Conservation (phyloP, 2,113 vertebrate genomes). For the Tor tambroides region DNA sequence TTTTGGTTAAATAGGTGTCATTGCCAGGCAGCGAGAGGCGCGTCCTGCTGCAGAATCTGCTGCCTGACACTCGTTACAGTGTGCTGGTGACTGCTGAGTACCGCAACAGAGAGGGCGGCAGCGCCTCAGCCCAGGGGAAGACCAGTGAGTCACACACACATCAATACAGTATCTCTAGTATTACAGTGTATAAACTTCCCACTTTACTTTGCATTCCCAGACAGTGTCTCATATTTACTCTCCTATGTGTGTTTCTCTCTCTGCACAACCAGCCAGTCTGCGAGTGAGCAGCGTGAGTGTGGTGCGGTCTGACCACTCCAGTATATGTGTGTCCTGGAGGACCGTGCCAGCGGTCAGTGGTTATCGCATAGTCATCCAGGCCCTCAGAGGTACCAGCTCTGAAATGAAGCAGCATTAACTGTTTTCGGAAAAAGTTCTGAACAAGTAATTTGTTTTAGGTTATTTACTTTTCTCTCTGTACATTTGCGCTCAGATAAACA, state of each 20-base stretch:
- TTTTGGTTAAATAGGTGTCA: slow-evolving; percentile 73
- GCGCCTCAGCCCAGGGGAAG: slow-evolving; percentile 72
- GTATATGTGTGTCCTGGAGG: slow-evolving; percentile 79
- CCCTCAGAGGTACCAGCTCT: slow-evolving; percentile 61
- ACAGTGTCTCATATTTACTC: neutral
- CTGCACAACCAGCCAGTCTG: slow-evolving; percentile 70
- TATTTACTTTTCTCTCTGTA: neutral
- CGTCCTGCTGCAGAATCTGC: slow-evolving; percentile 75
- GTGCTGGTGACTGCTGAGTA: slow-evolving; percentile 84
- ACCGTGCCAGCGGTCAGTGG: slow-evolving; percentile 68
- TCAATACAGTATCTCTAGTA: neutral
- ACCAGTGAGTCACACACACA: slow-evolving; percentile 75
- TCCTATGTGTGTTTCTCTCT: slow-evolving; percentile 27
- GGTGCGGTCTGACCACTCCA: slow-evolving; percentile 75
- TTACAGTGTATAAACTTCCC: neutral
- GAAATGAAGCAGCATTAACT: neutral
- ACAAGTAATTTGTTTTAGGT: neutral
- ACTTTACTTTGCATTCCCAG: neutral
- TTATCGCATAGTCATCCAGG: slow-evolving; percentile 76
- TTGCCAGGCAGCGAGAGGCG: slow-evolving; percentile 77
- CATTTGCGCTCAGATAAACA: slow-evolving; percentile 67
- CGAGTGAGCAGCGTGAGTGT: slow-evolving; percentile 78
- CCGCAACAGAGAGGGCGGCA: slow-evolving; percentile 80
- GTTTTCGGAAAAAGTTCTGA: neutral
- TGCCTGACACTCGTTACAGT: slow-evolving; percentile 85